Conservation (phyloP, 2,888 invertebrate genomes). For the Pollenia griseotomentosa region DNA sequence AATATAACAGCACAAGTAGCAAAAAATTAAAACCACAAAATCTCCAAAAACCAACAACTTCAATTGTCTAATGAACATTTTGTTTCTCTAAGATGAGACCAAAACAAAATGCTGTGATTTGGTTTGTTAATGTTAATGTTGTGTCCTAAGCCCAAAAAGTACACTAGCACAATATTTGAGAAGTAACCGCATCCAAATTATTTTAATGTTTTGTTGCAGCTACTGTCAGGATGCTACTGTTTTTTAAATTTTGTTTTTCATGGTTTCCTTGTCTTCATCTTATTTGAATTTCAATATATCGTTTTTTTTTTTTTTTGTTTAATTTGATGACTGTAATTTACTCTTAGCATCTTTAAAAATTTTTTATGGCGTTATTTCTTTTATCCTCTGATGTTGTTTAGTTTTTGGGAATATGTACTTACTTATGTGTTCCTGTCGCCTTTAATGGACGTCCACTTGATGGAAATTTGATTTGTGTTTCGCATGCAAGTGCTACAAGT, state of each 20-base stretch:
- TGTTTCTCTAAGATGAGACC: constrained; percentile 11
- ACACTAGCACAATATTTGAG: constrained; percentile 35
- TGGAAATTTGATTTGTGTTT: constrained; percentile 62
- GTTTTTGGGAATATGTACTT: constrained; percentile 43
- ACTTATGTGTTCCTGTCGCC: constrained; percentile 31
- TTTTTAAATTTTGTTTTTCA: constrained; percentile 48
- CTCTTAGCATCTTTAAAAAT: constrained; percentile 54
- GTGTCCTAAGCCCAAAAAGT: constrained; percentile 19
- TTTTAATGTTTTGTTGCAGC: constrained; percentile 67
- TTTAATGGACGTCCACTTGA: constrained; percentile 13
- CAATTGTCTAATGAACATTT: constrained; percentile 68
- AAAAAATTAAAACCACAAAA: constrained; percentile 61
- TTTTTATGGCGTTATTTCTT: constrained; percentile 38
- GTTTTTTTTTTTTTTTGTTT: constrained; percentile 19
- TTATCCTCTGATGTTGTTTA: not conserved
- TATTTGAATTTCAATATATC: constrained; percentile 60
- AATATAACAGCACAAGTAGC: constrained; percentile 19
- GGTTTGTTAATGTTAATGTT: constrained; percentile 24
- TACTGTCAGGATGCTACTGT: constrained; percentile 73
- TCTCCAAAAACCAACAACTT: constrained; percentile 57
- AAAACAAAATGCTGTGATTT: constrained; percentile 54
- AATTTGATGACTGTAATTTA: constrained; percentile 73
- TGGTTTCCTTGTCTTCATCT: constrained; percentile 67
- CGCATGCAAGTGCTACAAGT: constrained; percentile 60
- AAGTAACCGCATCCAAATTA: constrained; percentile 71